Base-by-base conservation (phyloP, 2,797 vertebrate genomes). In the Borostomias antarcticus region DNA sequence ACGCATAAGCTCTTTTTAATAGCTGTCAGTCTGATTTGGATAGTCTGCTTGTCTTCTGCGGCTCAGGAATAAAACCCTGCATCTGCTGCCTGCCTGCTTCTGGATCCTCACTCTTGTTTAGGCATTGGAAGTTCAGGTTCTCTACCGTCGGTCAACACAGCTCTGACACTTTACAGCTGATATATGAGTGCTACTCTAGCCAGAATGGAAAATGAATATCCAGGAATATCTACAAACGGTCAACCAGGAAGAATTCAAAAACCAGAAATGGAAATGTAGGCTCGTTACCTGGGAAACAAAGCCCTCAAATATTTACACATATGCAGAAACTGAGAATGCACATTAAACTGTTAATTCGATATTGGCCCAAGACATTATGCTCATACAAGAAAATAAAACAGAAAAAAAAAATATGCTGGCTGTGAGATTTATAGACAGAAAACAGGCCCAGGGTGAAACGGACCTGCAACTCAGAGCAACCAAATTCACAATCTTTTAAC, bases 371-470 rank as follows among this genome's bases (percentile, higher is more conserved):
- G 82, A 72, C 64, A 80, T 85, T 63, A 64, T 77, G 79, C 86
- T 87, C 82, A 87, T 80, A 74, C 13, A 17, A 43, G 40, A 17
- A 82, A 79, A 70, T 58, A 28, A 29, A 65, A 30, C 23, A 63
- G 53, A 71, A 69, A 72, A 51, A 69, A 40, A 65, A 69, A 25
- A 43, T 25, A 3, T 8, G 8, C 82, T 90, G 90, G 89, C 90
- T 73, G 86, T 88, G 84, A 93, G 91, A 92, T 93, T 94, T 93
- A 94, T 89, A 80, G 91, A 91, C 76, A 85, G 82, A 87, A 92
- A 93, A 91, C 84, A 91, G 81, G 86, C 76, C 87, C 81, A 58
- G 82, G 86, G 91, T 90, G 88, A 91, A 88, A 82, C 80, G 85
- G 86, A 85, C 73, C 77, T 72, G 84, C 87, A 80, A 75, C 78